Base-by-base conservation (phyloP, 2,113 vertebrate species). In the Seriola quinqueradiata region DNA sequence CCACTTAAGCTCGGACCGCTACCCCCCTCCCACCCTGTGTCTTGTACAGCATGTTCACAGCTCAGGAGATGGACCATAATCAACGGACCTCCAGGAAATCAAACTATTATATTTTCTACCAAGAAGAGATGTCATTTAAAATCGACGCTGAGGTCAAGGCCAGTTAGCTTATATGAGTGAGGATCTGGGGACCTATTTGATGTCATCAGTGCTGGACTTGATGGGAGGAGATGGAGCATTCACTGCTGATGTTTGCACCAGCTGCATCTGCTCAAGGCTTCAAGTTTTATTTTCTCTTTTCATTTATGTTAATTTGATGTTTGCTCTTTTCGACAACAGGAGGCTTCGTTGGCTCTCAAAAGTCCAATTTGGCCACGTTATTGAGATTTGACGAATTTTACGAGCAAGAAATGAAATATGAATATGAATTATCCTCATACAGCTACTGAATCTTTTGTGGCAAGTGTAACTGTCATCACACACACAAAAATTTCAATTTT, bases 41-140 rank as follows among this genome's bases (percentile, higher is more conserved):
- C 55, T 34, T 44, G 12, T 83, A 23, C 67, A 65, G 61, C 74
- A 55, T 25, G 58, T 68, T 68, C 70, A 55, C 61, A 75, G 79
- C 75, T 83, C 77, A 28, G 71, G 70, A 83, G 81, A 73, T 48
- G 28, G 58, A 66, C 42, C 36, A 71, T 60, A 79, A 91, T 90
- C 86, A 87, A 28, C 69, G 48, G 61, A 77, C 75, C 84, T 80
- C 75, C 50, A 75, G 75, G 61, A 83, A 87, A 80, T 76, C 82
- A 84, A 83, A 87, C 63, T 75, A 57, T 57, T 67, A 16, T 60
- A 72, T 87, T 79, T 85, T 72, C 67, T 77, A 60, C 42, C 61
- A n/a, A 16, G 59, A 77, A 25, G 23, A 77, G 71, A 70, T 82
- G 75, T 58, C 80, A 74, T 84, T 84, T 57, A 54, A 28, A 70